Evolutionary conservation across 2,888 invertebrate species (phyloP).

Genomic region (Lypha dubia): DNA sequence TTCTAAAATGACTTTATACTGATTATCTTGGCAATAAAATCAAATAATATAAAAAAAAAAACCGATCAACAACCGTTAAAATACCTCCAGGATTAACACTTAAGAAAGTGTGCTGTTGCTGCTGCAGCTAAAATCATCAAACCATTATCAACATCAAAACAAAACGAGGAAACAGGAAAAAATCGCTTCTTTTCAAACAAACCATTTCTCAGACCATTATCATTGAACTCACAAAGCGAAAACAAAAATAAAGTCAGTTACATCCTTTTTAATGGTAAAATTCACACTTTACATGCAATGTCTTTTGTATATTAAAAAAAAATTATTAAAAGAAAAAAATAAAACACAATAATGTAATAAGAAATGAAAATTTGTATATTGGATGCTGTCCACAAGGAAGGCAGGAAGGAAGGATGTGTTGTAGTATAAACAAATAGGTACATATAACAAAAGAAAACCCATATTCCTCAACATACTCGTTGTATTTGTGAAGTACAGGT

Average conservation of each 20-base stretch:
- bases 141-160: conserved; percentile 46
- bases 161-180: conserved; percentile 21
- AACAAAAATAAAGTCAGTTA: conserved; percentile 59
- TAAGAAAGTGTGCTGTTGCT: conserved; percentile 23
- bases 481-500: conserved; percentile 56
- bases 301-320: conserved; percentile 42
- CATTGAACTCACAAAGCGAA: conserved; percentile 31
- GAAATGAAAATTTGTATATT: conserved; percentile 50
- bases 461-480: conserved; percentile 31
- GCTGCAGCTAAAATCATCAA: conserved; percentile 49
- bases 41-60: conserved; percentile 44
- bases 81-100: conserved; percentile 61
- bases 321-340: conserved; percentile 1
- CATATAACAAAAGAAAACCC: conserved; percentile 52
- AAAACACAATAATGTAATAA: conserved; percentile 41
- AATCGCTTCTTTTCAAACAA: conserved; percentile 59
- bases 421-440: conserved; percentile 55
- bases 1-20: conserved; percentile 54
- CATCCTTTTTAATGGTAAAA: conserved; percentile 63
- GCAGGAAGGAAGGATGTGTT: conserved; percentile 61
- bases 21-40: conserved; percentile 59
- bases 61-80: conserved; percentile 59
- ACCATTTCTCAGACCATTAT: conserved; percentile 34
- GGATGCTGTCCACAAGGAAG: conserved; percentile 42
- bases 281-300: conserved; percentile 67